Evolutionary conservation across 2,888 invertebrate genomes (phyloP), one percentile per base, ranked within the genome.

Genomic region (Rhagophthalmus giganteus): DNA sequence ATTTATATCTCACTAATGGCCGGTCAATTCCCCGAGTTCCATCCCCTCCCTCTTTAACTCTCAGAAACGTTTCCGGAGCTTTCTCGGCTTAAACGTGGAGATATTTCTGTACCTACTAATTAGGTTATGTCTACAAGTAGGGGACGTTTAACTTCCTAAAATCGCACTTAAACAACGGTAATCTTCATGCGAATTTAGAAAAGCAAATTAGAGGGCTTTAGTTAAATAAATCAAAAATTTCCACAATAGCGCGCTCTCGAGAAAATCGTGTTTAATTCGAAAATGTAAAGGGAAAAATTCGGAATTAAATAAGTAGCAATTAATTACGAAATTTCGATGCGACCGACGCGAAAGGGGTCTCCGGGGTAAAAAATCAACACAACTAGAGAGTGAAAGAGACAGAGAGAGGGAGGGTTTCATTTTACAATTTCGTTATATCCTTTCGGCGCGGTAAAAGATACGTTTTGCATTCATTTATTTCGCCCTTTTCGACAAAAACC

Each of bases 1-100:
- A 57, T 57, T 57, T 55, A 55, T 55, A 48, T 53, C 50, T 33
- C 50, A 26, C 50, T 55, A 55, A 58, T 55, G 50, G 45, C 24
- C 37, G 53, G 55, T 55, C 58, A 55, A 51, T 47, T 39, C 44
- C 34, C 34, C 3, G 9, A 44, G 39, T 44, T 54, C 31, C 40
- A 35, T 34, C 30, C 27, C 14, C 24, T 39, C 32, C 34, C 25
- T 24, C 10, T 7, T 10, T 7, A n/a, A 37, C 14, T 31, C 30
- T 16, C n/a, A n/a, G n/a, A n/a, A n/a, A n/a, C n/a, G n/a, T n/a
- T n/a, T n/a, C n/a, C n/a, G n/a, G n/a, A 13, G 46, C n/a, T 27
- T 30, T 12, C 32, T 15, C 11, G 33, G 39, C 14, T 37, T 12
- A 31, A 31, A 25, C 15, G 30, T 28, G 26, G 7, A 30, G 14